These are phyloP conservation scores for Metalampra italica DNA, from an alignment of 2,888 invertebrate species.

Conservation along the genomic window DNA sequence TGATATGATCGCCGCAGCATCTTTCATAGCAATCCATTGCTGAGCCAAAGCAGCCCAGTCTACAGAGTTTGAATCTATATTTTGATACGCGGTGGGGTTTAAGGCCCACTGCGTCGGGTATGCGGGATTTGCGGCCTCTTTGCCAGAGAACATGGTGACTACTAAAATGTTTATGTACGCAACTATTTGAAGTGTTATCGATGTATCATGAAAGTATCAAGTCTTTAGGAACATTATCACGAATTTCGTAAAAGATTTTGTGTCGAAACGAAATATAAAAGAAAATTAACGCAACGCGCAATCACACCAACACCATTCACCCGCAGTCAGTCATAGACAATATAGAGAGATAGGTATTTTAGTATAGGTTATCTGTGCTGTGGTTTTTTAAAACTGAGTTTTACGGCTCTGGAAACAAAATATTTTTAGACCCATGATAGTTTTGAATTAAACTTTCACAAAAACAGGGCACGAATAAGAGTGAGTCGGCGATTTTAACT, in stretches of 20 bases:
- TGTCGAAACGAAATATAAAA: background rate
- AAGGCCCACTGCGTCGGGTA: constrained; percentile 88
- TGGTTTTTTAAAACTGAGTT: too few relatives aligned
- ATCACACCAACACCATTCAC: background rate
- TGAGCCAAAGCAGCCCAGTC: constrained; percentile 98
- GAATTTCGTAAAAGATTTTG: constrained; percentile 5
- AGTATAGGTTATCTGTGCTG: too few relatives aligned
- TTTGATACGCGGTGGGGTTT: constrained; percentile 89
- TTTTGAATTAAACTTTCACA: too few relatives aligned
- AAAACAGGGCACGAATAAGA: too few relatives aligned
- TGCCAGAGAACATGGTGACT: constrained; percentile 76
- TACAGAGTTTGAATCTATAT: constrained; percentile 90
- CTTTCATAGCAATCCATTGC: constrained; percentile 98
- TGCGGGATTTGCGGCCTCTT: constrained; percentile 80
- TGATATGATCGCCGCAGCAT: constrained; percentile 80
- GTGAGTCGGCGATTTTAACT: too few relatives aligned
- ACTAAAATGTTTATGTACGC: constrained; percentile 15
- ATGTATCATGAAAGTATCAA: constrained; percentile 12
- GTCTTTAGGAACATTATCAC: constrained; percentile 16
- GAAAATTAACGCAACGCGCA: background rate
- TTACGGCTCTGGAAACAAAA: too few relatives aligned
- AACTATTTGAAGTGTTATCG: constrained; percentile 6
- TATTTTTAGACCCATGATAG: too few relatives aligned
- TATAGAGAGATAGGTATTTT: too few relatives aligned
- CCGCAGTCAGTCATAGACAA: too few relatives aligned